A percentile compares a stretch with the other conserved stretches of the same genome.
Conservation (phyloP, 2,113 vertebrate species). For the Sebastes fasciatus region DNA sequence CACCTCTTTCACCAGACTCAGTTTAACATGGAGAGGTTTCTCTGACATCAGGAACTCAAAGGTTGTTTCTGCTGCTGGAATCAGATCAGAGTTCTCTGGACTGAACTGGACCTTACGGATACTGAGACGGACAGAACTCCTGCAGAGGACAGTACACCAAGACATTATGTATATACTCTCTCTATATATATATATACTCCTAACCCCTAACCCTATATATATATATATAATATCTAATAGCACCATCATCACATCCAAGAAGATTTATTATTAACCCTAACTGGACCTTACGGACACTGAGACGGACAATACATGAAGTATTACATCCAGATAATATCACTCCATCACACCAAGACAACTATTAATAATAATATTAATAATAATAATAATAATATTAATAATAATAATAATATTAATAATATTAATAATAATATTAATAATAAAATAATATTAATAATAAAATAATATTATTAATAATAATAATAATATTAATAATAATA, state of each 20-base stretch:
- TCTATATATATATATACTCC: no score
- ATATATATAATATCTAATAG: no score
- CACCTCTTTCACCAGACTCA: constrained; percentile 91
- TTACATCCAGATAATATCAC: no score
- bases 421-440: no score
- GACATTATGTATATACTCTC: no score
- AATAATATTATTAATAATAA: not conserved
- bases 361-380: not conserved
- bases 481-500: not conserved
- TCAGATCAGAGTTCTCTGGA: constrained; percentile 75
- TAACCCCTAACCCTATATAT: no score
- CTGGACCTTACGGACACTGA: no score
- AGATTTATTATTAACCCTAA: no score
- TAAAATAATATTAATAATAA: not conserved
- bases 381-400: not conserved
- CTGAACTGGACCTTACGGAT: constrained; percentile 95
- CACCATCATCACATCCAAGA: no score
- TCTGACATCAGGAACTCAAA: constrained; percentile 96
- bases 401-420: not conserved
- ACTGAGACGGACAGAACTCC: constrained; percentile 89
- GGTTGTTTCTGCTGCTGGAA: constrained; percentile 85
- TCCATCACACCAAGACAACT: no score
- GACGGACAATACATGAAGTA: no score
- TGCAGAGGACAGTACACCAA: constrained; percentile 57
- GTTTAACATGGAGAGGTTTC: constrained; percentile 89